phyloP scores from a whole-genome alignment of 2,888 invertebrate genomes.

The Drosophila pegasa region DNA sequence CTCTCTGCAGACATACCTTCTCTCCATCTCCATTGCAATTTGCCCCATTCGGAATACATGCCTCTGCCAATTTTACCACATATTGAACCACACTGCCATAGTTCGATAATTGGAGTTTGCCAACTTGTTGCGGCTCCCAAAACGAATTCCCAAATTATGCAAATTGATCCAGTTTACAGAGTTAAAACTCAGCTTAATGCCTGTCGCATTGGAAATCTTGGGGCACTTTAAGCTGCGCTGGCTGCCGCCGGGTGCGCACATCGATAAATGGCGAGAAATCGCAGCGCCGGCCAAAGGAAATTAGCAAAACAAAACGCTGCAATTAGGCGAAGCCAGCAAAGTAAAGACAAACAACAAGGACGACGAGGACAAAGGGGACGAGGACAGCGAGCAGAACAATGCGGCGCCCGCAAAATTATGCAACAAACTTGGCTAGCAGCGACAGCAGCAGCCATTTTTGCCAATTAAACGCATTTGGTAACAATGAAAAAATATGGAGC shows the following conservation, averaged over 20 bases:
- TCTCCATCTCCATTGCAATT: no score
- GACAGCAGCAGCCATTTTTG: constrained; percentile 49
- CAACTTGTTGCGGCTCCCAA: constrained; percentile 24
- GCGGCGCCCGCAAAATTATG: constrained; percentile 54
- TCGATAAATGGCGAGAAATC: constrained; percentile 51
- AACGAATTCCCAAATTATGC: constrained; percentile 12
- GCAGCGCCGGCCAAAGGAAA: constrained; percentile 19
- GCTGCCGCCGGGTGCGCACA: constrained; percentile 20
- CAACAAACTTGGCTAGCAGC: constrained; percentile 47
- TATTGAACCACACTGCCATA: neutral
- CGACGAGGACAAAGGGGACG: neutral
- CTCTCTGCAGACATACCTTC: no score
- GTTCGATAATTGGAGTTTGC: neutral
- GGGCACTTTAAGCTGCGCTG: neutral
- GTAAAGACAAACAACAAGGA: constrained; percentile 20
- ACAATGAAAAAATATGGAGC: constrained; percentile 28
- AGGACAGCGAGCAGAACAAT: constrained; percentile 2
- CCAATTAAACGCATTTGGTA: constrained; percentile 78
- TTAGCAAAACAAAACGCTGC: constrained; percentile 51
- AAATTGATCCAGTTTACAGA: constrained; percentile 21
- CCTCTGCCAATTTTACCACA: neutral
- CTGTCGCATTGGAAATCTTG: neutral
- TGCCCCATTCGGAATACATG: neutral
- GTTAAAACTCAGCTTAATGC: constrained; percentile 11
- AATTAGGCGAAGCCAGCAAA: constrained; percentile 57